Percentiles rank a stretch among this genome's conserved stretches.
These are phyloP conservation scores for Leucania comma DNA, from an alignment of 2,888 invertebrate species.

Conservation along the genomic window DNA sequence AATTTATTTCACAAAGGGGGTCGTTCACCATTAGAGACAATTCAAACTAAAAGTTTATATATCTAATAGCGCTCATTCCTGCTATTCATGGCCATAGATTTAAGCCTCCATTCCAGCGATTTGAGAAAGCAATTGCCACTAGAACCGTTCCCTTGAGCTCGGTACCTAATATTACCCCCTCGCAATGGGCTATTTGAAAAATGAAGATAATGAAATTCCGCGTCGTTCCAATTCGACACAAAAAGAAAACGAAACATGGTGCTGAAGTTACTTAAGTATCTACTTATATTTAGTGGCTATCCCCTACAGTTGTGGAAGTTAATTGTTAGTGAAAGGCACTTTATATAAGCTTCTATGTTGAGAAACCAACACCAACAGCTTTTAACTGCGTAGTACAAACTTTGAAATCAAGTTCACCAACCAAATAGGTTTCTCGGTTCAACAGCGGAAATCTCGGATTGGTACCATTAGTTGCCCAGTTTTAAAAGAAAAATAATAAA, in stretches of 20 bases:
- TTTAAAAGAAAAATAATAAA: slow-evolving; percentile 8
- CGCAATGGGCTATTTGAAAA: slow-evolving; percentile 55
- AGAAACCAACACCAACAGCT: slow-evolving; percentile 9
- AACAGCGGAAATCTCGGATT: slow-evolving; percentile 15
- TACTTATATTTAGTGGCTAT: slow-evolving; percentile 8
- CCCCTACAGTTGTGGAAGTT: slow-evolving; percentile 27
- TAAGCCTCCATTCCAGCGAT: slow-evolving; percentile 30
- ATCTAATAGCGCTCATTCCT: slow-evolving; percentile 30
- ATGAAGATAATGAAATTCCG: slow-evolving; percentile 56
- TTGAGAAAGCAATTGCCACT: slow-evolving; percentile 41
- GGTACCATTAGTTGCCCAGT: slow-evolving; percentile 10
- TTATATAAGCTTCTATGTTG: slow-evolving; percentile 12
- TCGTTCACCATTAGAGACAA: slow-evolving; percentile 21
- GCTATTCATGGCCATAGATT: slow-evolving; percentile 31
- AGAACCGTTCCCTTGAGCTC: slow-evolving; percentile 35
- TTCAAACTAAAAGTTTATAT: slow-evolving; percentile 29
- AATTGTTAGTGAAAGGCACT: slow-evolving; percentile 30
- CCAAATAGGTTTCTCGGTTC: slow-evolving; percentile 5
- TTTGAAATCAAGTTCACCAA: slow-evolving; percentile 14
- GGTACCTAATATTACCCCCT: slow-evolving; percentile 43
- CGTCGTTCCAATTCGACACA: slow-evolving; percentile 38
- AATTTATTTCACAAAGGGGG: slow-evolving; percentile 54
- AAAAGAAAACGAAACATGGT: slow-evolving; percentile 39
- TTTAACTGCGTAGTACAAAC: slow-evolving; percentile 15
- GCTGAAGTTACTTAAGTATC: neutral